Percentiles rank a stretch among this genome's conserved stretches.
These are phyloP conservation scores for Hirtodrosophila histrioides DNA, from an alignment of 2,888 invertebrate genomes.

Conservation along the genomic window DNA sequence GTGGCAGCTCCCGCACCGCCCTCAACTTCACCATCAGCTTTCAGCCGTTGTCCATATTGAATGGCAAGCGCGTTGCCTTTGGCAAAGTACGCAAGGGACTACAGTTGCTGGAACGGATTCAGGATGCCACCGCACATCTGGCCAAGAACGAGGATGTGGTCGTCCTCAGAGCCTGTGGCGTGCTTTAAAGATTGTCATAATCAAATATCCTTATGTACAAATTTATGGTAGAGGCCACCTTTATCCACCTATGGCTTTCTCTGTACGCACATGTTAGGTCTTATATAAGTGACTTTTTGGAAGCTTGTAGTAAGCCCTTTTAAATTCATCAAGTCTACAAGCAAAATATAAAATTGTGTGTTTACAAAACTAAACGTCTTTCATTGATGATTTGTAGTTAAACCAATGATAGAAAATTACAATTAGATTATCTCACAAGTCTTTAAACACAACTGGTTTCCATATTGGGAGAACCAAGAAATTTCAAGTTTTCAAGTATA, in stretches of 20 bases:
- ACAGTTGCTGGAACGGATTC: slow-evolving; percentile 71
- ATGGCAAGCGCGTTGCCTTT: slow-evolving; percentile 82
- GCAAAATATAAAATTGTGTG: slow-evolving; percentile 33
- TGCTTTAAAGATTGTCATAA: slow-evolving; percentile 38
- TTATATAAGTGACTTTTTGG: slow-evolving; percentile 10
- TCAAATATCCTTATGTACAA: not conserved
- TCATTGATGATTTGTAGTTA: too few relatives aligned
- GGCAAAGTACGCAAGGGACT: slow-evolving; percentile 80
- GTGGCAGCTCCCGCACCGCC: slow-evolving; percentile 63
- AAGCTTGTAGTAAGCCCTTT: slow-evolving; percentile 2
- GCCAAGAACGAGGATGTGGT: slow-evolving; percentile 68
- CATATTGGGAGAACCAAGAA: too few relatives aligned
- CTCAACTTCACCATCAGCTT: slow-evolving; percentile 82
- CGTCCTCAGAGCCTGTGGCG: slow-evolving; percentile 72
- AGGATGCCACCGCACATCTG: slow-evolving; percentile 67
- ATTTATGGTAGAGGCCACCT: slow-evolving; percentile 6
- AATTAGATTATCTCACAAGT: too few relatives aligned
- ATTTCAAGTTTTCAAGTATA: too few relatives aligned
- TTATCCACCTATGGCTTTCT: not conserved
- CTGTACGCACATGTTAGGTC: not conserved
- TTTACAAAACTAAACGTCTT: not conserved
- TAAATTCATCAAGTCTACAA: not conserved
- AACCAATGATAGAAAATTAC: too few relatives aligned
- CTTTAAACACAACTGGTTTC: too few relatives aligned
- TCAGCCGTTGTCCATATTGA: slow-evolving; percentile 78